A percentile compares a stretch with the other conserved stretches of the same genome.
Evolutionary conservation across 2,888 invertebrate genomes (phyloP).

Genomic region (Glaucopsyche alexis): DNA sequence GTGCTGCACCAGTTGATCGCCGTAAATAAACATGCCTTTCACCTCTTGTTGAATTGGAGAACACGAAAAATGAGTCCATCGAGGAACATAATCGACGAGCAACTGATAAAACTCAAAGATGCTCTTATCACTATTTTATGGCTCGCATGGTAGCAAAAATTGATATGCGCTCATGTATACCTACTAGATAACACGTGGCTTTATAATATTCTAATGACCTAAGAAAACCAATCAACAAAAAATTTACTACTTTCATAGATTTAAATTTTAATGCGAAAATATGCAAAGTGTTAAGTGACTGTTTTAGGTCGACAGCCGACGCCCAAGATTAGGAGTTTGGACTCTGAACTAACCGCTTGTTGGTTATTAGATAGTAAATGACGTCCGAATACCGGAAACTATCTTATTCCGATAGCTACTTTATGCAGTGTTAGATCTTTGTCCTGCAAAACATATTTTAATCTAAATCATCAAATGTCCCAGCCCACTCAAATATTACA

Average conservation of each 20-base stretch:
- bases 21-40: conserved; percentile 60
- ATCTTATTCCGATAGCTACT: neutral
- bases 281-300: neutral
- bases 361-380: neutral
- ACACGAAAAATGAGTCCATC: conserved; percentile 62
- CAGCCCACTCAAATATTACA: neutral
- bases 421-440: too few relatives aligned
- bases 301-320: neutral
- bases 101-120: conserved; percentile 72
- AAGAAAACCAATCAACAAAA: conserved; percentile 6
- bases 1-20: conserved; percentile 50
- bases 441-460: too few relatives aligned
- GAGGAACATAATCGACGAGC: conserved; percentile 65
- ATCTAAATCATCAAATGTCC: too few relatives aligned
- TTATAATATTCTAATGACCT: neutral
- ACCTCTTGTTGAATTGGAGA: conserved; percentile 39
- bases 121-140: conserved; percentile 65
- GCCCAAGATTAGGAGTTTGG: neutral
- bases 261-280: neutral
- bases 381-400: neutral
- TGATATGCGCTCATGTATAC: conserved; percentile 58
- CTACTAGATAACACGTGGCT: conserved; percentile 53
- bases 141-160: conserved; percentile 68
- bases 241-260: neutral
- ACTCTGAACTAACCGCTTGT: neutral